Evolutionary conservation across 2,797 vertebrate species (phyloP).

Genomic region (Hyperoplus lanceolatus): DNA sequence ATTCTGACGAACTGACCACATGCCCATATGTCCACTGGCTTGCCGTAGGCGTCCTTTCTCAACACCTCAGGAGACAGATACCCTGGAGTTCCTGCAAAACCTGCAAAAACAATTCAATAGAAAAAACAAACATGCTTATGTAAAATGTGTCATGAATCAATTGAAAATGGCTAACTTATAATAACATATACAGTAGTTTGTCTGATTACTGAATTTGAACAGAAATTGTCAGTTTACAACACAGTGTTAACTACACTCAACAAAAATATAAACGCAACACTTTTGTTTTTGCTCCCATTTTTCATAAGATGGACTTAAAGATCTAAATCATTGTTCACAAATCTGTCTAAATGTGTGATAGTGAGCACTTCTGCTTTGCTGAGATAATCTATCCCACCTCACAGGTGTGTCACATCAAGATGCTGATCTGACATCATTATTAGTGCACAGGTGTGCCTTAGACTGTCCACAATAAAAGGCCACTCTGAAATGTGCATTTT

Average conservation of each 20-base stretch:
- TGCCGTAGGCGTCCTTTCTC: conserved; percentile 99
- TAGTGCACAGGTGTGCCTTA: too few species aligned
- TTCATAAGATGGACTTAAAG: too few species aligned
- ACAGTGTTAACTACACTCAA: not conserved
- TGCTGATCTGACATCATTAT: too few species aligned
- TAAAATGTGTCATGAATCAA: not conserved
- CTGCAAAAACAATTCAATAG: conserved; percentile 72
- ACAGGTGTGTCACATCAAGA: too few species aligned
- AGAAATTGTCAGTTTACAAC: not conserved
- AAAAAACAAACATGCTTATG: not conserved
- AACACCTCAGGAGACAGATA: conserved; percentile 98
- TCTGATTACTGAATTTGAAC: not conserved
- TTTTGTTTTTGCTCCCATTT: too few species aligned
- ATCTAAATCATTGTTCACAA: too few species aligned
- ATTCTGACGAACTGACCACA: conserved; percentile 89
- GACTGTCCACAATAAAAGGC: too few species aligned
- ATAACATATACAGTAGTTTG: not conserved
- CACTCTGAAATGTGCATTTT: too few species aligned
- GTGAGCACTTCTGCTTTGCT: too few species aligned
- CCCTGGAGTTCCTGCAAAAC: conserved; percentile 98
- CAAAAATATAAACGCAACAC: too few species aligned
- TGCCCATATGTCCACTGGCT: conserved; percentile 99
- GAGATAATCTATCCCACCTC: too few species aligned
- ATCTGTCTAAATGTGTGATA: too few species aligned
- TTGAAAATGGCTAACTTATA: not conserved